phyloP scores from a whole-genome alignment of 2,797 vertebrate species.

The Leucoraja ocellata region DNA sequence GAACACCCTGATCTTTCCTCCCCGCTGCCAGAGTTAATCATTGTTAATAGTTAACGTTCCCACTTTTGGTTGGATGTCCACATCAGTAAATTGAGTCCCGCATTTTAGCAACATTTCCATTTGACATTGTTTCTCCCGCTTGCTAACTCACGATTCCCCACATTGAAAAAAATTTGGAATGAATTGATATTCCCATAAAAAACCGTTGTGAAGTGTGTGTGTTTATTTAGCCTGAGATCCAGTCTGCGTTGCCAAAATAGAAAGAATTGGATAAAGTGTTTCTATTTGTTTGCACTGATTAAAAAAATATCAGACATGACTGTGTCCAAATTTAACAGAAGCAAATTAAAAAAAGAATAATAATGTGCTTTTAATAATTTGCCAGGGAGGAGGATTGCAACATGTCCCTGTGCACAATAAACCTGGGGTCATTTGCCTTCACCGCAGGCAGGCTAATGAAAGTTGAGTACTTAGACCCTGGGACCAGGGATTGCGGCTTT shows the following conservation, averaged over 20 bases:
- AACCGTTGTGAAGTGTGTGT: not conserved
- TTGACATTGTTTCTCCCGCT: not conserved
- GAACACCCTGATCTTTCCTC: not conserved
- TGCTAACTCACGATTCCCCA: not conserved
- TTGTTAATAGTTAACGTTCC: constrained; percentile 21
- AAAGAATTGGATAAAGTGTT: not conserved
- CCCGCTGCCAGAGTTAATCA: not conserved
- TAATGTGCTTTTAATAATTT: constrained; percentile 2
- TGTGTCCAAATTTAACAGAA: not conserved
- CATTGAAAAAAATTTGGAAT: not conserved
- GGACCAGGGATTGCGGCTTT: not conserved
- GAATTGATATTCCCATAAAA: not conserved
- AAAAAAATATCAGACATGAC: not conserved
- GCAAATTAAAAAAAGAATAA: not conserved
- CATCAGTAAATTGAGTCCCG: not conserved
- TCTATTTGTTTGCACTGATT: not conserved
- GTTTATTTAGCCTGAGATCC: not conserved
- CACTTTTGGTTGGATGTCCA: not conserved
- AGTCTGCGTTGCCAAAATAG: not conserved
- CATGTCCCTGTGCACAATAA: not conserved
- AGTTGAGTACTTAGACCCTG: not conserved
- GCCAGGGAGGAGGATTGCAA: not conserved
- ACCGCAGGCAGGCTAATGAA: no score
- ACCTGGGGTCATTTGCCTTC: constrained; percentile 16
- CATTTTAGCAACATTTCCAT: not conserved